Conservation (phyloP, 2,113 vertebrate species). For the Potamarius usumacintae region DNA sequence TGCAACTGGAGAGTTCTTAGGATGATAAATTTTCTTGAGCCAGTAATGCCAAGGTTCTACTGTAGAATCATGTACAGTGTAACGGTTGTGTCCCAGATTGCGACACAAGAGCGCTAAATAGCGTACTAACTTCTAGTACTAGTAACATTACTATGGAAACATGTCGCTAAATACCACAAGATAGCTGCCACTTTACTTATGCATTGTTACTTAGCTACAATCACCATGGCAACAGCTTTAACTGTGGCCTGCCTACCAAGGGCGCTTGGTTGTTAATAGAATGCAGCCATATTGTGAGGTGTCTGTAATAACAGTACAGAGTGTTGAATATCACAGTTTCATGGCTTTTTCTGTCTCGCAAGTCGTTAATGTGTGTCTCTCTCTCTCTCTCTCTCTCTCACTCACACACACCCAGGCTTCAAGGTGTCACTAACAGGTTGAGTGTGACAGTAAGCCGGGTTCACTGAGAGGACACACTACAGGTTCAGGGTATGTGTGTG, state of each 20-base stretch:
- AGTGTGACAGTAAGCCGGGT: conserved; percentile 3
- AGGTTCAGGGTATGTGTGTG: background rate
- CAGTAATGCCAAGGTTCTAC: background rate
- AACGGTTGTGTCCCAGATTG: background rate
- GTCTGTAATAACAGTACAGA: background rate
- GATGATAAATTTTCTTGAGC: too few species aligned
- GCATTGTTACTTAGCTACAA: background rate
- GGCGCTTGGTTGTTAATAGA: background rate
- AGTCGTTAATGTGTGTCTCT: background rate
- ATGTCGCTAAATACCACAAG: background rate
- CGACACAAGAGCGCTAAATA: background rate
- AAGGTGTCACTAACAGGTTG: background rate
- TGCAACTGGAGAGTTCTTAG: too few species aligned
- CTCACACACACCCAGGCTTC: background rate
- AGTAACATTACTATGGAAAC: background rate
- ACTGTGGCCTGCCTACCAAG: background rate
- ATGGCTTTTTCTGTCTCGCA: too few species aligned
- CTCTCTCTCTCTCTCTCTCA: background rate
- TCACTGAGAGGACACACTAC: background rate
- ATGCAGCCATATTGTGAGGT: background rate
- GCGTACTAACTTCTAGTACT: background rate
- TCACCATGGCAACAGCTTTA: background rate
- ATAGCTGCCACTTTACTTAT: background rate
- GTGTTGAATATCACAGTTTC: background rate
- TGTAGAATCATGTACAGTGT: background rate